phyloP scores from a whole-genome alignment of 2,113 vertebrate genomes.

The Odontophorus gujanensis region DNA sequence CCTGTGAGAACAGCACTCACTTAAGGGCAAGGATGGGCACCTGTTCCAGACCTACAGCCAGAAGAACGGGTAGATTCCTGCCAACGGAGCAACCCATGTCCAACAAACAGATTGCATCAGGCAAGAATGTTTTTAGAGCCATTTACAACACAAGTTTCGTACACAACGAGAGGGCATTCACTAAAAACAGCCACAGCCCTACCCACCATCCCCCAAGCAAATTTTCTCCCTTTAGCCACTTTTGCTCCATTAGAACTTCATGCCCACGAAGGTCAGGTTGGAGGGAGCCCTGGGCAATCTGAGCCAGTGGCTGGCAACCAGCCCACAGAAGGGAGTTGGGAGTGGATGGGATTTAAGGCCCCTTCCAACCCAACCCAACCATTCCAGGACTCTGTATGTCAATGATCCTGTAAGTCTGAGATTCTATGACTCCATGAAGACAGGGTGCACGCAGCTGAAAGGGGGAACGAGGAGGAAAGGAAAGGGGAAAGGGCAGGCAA shows the following conservation, averaged over 20 bases:
- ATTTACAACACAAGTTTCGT: background rate
- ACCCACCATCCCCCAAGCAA: background rate
- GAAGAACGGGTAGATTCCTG: background rate
- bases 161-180: background rate
- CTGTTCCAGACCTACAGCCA: background rate
- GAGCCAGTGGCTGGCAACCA: too few species aligned
- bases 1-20: background rate
- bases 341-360: background rate
- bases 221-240: background rate
- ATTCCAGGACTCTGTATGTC: background rate
- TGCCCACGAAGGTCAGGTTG: too few species aligned
- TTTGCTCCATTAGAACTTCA: background rate
- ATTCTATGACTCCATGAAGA: background rate
- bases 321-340: too few species aligned
- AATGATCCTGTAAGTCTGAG: too few species aligned
- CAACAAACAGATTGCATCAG: background rate
- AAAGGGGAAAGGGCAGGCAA: background rate
- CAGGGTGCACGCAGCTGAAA: too few species aligned
- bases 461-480: too few species aligned
- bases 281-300: too few species aligned
- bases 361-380: background rate
- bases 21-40: background rate
- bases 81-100: background rate
- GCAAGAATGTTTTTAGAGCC: background rate
- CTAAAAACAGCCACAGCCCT: background rate